A percentile compares a stretch with the other conserved stretches of the same genome.
Evolutionary conservation across 2,888 invertebrate species (phyloP).

Genomic region (Imbricaverruca yamaguchii): DNA sequence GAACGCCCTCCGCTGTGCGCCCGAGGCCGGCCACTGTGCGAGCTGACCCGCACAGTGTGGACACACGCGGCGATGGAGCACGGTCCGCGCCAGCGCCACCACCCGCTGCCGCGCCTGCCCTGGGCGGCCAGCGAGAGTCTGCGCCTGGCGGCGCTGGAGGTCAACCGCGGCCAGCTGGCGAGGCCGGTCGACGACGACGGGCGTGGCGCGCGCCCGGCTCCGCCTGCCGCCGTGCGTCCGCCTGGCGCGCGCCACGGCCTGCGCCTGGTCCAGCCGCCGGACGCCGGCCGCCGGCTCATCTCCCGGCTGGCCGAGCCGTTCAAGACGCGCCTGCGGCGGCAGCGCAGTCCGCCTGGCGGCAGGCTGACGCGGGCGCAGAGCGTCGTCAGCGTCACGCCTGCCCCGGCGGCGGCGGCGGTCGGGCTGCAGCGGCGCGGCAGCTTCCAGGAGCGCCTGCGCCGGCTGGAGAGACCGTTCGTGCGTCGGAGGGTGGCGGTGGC

Average conservation of each 20-base stretch:
- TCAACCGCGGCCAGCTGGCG: not conserved
- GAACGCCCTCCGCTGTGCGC: no score
- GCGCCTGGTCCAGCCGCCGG: no score
- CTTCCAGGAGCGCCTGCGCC: constrained; percentile 10
- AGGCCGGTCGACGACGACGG: not conserved
- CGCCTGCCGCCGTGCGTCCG: no score
- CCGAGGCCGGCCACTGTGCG: no score
- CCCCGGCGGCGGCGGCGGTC: not conserved
- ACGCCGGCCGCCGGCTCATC: not conserved
- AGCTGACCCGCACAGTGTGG: not conserved
- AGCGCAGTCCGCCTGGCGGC: not conserved
- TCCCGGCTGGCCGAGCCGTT: constrained; percentile 1
- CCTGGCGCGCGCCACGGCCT: no score
- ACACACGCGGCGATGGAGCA: not conserved
- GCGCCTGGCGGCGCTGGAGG: not conserved
- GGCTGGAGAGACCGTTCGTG: not conserved
- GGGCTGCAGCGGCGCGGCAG: not conserved
- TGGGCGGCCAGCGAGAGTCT: not conserved
- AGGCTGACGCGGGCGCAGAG: not conserved
- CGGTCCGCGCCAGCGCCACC: not conserved
- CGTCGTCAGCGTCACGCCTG: not conserved
- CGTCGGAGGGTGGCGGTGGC: not conserved
- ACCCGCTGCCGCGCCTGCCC: not conserved
- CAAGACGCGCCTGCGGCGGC: not conserved
- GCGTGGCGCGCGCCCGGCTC: no score